These are phyloP conservation scores for Battus philenor DNA, from an alignment of 1,140 invertebrate genomes.

Conservation along the genomic window DNA sequence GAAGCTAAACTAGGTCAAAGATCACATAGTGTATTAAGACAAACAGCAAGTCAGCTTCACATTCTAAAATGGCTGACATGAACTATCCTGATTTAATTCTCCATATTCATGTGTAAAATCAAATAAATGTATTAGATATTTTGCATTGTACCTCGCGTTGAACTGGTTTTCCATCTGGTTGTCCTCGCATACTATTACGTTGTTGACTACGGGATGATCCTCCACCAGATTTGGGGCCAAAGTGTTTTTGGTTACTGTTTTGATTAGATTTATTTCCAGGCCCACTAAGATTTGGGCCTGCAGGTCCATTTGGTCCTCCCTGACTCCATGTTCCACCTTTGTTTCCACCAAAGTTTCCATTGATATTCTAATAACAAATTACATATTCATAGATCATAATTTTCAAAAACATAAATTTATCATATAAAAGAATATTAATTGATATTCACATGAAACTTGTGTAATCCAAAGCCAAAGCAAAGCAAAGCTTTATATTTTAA, in stretches of 20 bases:
- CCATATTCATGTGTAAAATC: too few relatives aligned
- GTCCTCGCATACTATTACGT: conserved; percentile 31
- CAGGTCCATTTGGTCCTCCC: conserved; percentile 28
- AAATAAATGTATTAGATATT: too few relatives aligned
- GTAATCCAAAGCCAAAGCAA: not conserved
- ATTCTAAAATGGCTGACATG: too few relatives aligned
- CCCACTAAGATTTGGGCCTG: conserved; percentile 18
- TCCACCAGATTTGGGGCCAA: conserved; percentile 3
- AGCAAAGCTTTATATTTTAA: too few relatives aligned
- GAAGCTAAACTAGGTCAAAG: too few relatives aligned
- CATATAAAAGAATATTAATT: too few relatives aligned
- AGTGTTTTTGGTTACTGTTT: conserved; percentile 9
- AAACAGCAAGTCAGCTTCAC: too few relatives aligned
- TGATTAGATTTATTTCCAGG: conserved; percentile 12
- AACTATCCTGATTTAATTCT: too few relatives aligned
- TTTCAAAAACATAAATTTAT: too few relatives aligned
- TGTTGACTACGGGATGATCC: conserved; percentile 38
- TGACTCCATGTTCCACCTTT: conserved; percentile 41
- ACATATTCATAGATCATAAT: too few relatives aligned
- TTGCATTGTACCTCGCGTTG: conserved; percentile 46
- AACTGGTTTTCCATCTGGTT: conserved; percentile 40
- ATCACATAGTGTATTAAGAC: too few relatives aligned
- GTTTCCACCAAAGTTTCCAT: conserved; percentile 54
- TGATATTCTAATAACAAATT: conserved; percentile 47
- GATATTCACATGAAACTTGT: not conserved